Evolutionary conservation across 2,888 invertebrate species (phyloP), one percentile per base, ranked within the genome.

Genomic region (Seladonia tumulorum): DNA sequence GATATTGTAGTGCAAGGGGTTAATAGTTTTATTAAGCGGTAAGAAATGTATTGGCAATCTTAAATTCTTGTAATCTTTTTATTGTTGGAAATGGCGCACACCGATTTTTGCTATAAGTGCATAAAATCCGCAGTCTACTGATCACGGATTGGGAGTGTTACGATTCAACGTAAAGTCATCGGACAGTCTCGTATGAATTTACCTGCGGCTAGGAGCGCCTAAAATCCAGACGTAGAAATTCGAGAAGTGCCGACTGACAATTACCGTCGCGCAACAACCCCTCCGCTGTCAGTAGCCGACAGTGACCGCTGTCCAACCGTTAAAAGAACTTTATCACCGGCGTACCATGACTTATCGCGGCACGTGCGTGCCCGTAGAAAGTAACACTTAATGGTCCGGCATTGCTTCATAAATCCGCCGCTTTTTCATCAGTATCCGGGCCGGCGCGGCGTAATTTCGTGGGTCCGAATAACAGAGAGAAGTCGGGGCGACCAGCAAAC

Each of bases 381-480:
- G 83, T 81, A 85, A 82, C 76, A 57, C 35, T 83, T 85, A 84
- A 83, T 79, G 70, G 81, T 63, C 76, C 25, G 63, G 49, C 53
- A 79, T 78, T 53, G 80, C 82, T 80, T 79, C 85, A 85, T 88
- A 87, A 87, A 88, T 85, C 82, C 80, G 71, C 29, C 57, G 78
- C 76, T 81, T 87, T 88, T 83, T 83, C 86, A 82, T 81, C 86
- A 76, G 71, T 68, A 63, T 3, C 60, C 76, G 53, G 71, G 85
- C 74, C 79, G 71, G 63, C 57, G 81, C 79, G 71, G 63, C 57
- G 81, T 81, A 87, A 88, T 87, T 88, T 82, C 84, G 73, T 63
- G 77, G 71, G 80, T 71, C 79, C 81, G 73, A 60, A 47, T 63
- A 76, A 35, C 35, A 35, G 35, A 8, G 22, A 66, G 16, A 66